phyloP scores from a whole-genome alignment of 2,113 vertebrate genomes.

The Thamnophis sirtalis region DNA sequence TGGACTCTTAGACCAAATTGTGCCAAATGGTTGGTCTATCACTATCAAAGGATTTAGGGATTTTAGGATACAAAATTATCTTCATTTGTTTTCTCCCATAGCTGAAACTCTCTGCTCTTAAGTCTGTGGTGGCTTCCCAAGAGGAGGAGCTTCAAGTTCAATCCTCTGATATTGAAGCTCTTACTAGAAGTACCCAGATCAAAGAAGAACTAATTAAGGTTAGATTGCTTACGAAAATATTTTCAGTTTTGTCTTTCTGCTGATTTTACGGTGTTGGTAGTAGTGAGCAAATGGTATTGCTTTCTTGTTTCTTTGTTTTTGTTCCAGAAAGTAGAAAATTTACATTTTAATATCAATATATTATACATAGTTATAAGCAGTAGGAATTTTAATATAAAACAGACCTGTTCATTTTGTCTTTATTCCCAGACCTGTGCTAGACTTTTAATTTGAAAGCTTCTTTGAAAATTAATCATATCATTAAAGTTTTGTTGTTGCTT shows the following conservation, averaged over 20 bases:
- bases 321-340: not conserved
- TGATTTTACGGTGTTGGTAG: not conserved
- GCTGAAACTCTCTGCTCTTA: constrained; percentile 80
- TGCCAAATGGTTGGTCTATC: not conserved
- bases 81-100: not conserved
- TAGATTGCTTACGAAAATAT: not conserved
- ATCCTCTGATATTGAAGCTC: constrained; percentile 72
- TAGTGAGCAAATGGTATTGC: not conserved
- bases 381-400: not conserved
- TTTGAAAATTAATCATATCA: not conserved
- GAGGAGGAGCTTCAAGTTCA: constrained; percentile 76
- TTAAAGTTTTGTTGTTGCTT: not conserved
- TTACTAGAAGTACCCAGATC: constrained; percentile 74
- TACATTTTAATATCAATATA: not conserved
- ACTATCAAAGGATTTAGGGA: not conserved
- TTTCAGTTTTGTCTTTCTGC: not conserved
- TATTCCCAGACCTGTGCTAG: not conserved
- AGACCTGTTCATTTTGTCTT: not conserved
- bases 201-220: constrained; percentile 90
- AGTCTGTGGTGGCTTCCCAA: constrained; percentile 68
- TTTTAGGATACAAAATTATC: not conserved
- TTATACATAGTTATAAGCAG: not conserved
- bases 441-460: not conserved
- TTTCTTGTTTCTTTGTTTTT: not conserved
- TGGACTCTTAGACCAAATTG: not conserved